These are phyloP conservation scores for Eonycteris spelaea DNA, from an alignment of 2,113 vertebrate species.

Conservation along the genomic window DNA sequence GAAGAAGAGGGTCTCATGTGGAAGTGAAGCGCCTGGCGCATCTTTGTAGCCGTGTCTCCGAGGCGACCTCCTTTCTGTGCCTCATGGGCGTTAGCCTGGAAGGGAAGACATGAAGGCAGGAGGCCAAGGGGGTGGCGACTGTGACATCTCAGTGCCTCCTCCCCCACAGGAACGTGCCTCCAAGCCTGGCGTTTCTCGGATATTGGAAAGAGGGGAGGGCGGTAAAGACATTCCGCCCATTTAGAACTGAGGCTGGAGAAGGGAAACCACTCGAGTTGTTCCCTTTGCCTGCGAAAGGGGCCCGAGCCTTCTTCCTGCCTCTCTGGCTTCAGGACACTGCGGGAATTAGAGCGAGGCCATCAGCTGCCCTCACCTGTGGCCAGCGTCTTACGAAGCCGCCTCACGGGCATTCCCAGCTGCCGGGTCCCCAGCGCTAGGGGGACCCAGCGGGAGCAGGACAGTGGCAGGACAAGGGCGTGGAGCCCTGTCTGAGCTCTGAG, in stretches of 20 bases:
- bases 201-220: too few relatives aligned
- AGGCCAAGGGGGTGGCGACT: background rate
- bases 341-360: background rate
- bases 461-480: background rate
- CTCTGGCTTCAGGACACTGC: too few relatives aligned
- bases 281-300: too few relatives aligned
- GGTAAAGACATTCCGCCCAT: background rate
- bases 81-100: background rate
- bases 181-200: background rate
- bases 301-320: too few relatives aligned
- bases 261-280: too few relatives aligned
- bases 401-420: background rate
- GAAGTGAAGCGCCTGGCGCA: background rate
- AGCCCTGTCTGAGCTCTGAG: too few relatives aligned
- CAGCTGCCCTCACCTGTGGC: accelerated
- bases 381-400: background rate
- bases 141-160: accelerated
- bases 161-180: accelerated
- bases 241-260: too few relatives aligned
- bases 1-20: background rate
- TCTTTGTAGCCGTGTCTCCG: background rate
- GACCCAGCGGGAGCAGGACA: background rate
- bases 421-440: background rate
- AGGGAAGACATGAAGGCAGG: too few relatives aligned
- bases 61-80: background rate